These are phyloP conservation scores for Peromyscus attwateri DNA, from an alignment of 2,797 vertebrate species.

Conservation along the genomic window DNA sequence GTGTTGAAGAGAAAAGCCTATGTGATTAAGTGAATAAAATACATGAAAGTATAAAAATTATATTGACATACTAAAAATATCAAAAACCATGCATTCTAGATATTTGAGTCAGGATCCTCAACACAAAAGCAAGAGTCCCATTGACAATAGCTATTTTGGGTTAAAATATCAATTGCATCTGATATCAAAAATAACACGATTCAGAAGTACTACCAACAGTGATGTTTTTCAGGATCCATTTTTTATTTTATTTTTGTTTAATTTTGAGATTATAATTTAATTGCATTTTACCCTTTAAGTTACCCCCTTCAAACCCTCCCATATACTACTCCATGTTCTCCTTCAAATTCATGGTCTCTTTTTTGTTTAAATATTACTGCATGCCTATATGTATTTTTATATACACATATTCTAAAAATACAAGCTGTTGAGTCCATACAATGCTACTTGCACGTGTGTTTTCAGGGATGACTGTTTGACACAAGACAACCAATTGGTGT, in stretches of 20 bases:
- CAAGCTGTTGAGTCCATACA: background rate
- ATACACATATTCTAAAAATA: background rate
- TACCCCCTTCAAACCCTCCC: accelerated
- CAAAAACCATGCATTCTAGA: background rate
- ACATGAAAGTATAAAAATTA: background rate
- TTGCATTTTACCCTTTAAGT: background rate
- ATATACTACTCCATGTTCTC: too few species aligned
- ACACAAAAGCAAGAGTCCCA: constrained; percentile 21
- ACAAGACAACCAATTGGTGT: background rate
- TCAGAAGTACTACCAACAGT: background rate
- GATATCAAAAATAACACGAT: background rate
- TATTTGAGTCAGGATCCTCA: background rate
- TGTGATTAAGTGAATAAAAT: background rate
- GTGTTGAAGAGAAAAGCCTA: constrained; percentile 20
- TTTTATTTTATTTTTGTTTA: background rate
- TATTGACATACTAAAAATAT: constrained; percentile 12
- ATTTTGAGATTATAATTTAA: background rate
- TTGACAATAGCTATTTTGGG: constrained; percentile 21
- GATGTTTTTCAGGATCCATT: background rate
- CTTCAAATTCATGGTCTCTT: background rate
- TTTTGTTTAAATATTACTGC: background rate
- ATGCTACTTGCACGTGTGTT: background rate
- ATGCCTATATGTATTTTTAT: background rate
- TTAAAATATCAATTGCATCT: constrained; percentile 8
- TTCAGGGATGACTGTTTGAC: background rate